Conservation (phyloP, 2,113 vertebrate species). For the Callionymus lyra region DNA sequence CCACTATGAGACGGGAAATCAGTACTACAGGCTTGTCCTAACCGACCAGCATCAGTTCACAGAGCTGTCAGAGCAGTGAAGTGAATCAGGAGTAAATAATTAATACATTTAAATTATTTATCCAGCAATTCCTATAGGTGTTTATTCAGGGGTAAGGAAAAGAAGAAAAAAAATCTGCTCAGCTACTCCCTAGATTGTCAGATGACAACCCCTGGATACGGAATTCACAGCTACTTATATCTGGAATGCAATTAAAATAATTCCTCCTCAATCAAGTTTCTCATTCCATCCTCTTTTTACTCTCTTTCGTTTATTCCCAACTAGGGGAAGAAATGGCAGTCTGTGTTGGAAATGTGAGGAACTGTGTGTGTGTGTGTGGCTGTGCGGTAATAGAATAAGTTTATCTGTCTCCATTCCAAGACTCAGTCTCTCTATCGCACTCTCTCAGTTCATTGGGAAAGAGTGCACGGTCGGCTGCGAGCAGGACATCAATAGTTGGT, state of each 20-base stretch:
- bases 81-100: conserved; percentile 62
- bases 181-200: conserved; percentile 54
- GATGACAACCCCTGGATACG: conserved; percentile 43
- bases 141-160: conserved; percentile 69
- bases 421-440: conserved; percentile 25
- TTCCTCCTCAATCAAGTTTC: conserved; percentile 32
- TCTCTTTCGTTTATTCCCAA: conserved; percentile 11
- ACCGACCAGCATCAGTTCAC: conserved; percentile 49
- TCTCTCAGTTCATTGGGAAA: conserved; percentile 37
- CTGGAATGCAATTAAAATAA: conserved; percentile 48
- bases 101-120: conserved; percentile 73
- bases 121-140: conserved; percentile 59
- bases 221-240: conserved; percentile 29
- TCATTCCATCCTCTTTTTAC: conserved; percentile 13
- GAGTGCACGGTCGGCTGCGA: conserved; percentile 47
- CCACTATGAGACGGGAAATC: conserved; percentile 39
- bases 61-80: conserved; percentile 47
- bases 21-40: conserved; percentile 18
- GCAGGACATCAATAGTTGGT: conserved; percentile 53
- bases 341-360: conserved; percentile 11
- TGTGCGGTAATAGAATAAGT: conserved; percentile 52
- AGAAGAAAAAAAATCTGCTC: conserved; percentile 61
- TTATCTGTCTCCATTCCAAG: conserved; percentile 39
- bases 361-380: conserved; percentile 8
- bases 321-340: conserved; percentile 20